Percentiles rank a stretch among this genome's conserved stretches.
phyloP scores from a whole-genome alignment of 2,888 invertebrate species.

The Drosophila percnosoma region DNA sequence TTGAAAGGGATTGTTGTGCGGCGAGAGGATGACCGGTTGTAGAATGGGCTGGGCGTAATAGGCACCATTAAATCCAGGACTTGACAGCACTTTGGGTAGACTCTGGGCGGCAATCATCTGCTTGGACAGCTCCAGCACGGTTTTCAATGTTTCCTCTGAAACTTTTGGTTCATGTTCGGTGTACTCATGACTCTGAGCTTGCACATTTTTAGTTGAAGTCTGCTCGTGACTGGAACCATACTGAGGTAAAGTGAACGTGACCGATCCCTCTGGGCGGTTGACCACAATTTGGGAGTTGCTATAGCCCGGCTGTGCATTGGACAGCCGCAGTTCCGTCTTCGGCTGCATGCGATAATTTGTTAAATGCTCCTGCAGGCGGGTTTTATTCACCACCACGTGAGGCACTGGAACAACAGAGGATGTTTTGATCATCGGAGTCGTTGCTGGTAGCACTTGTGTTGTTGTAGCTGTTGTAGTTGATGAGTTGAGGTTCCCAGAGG shows the following conservation, averaged over 20 bases:
- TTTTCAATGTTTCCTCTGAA: constrained; percentile 84
- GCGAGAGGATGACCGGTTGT: constrained; percentile 81
- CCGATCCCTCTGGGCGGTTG: constrained; percentile 84
- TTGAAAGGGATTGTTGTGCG: constrained; percentile 70
- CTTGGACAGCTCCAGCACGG: constrained; percentile 84
- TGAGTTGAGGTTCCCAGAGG: constrained; percentile 20
- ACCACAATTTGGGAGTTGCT: constrained; percentile 84
- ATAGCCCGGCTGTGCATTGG: constrained; percentile 74
- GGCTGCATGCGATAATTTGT: constrained; percentile 69
- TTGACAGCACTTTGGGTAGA: constrained; percentile 80
- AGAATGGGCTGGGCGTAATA: constrained; percentile 80
- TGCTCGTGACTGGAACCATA: constrained; percentile 51
- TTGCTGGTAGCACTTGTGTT: constrained; percentile 15
- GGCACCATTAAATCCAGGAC: constrained; percentile 62
- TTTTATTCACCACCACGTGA: constrained; percentile 50
- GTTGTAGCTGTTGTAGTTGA: neutral
- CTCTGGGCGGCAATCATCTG: constrained; percentile 84
- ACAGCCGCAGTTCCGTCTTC: constrained; percentile 80
- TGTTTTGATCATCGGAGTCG: constrained; percentile 1
- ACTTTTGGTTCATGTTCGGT: constrained; percentile 80
- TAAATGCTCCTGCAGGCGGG: constrained; percentile 54
- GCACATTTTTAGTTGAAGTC: constrained; percentile 1
- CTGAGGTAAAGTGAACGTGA: constrained; percentile 80
- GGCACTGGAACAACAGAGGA: constrained; percentile 29
- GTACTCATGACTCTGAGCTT: constrained; percentile 59